phyloP scores from a whole-genome alignment of 2,888 invertebrate species.

The Ormyrus rosae region DNA sequence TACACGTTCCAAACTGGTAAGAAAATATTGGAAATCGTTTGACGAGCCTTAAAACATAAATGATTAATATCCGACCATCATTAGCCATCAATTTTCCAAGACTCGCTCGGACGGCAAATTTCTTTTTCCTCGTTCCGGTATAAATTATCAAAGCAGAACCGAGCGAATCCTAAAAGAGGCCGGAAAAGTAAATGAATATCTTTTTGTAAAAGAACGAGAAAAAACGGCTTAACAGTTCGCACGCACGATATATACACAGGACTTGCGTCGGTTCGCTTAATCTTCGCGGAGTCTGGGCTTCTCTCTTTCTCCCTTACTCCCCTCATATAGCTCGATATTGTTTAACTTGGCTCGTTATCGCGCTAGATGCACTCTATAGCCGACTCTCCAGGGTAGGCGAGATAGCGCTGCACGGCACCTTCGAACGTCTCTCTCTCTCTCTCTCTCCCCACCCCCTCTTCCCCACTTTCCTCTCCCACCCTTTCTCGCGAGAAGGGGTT shows the following conservation, averaged over 20 bases:
- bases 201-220: too few species aligned
- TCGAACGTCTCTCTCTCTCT: conserved; percentile 49
- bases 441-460: conserved; percentile 45
- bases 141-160: too few species aligned
- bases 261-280: conserved; percentile 66
- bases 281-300: conserved; percentile 66
- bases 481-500: conserved; percentile 49
- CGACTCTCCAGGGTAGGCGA: conserved; percentile 71
- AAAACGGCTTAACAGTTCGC: conserved; percentile 32
- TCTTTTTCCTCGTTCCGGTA: too few species aligned
- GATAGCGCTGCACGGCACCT: conserved; percentile 60
- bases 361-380: conserved; percentile 74
- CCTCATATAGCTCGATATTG: conserved; percentile 74
- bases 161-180: too few species aligned
- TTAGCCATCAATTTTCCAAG: too few species aligned
- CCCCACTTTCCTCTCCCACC: conserved; percentile 44
- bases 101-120: too few species aligned
- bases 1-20: not conserved
- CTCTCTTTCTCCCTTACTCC: conserved; percentile 59
- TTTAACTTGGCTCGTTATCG: conserved; percentile 76
- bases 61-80: not conserved
- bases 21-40: not conserved
- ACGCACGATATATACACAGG: conserved; percentile 26
- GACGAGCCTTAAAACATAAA: conserved; percentile 2
- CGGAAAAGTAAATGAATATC: not conserved